These are phyloP conservation scores for Zele albiditarsus DNA, from an alignment of 2,888 invertebrate species.

Conservation along the genomic window DNA sequence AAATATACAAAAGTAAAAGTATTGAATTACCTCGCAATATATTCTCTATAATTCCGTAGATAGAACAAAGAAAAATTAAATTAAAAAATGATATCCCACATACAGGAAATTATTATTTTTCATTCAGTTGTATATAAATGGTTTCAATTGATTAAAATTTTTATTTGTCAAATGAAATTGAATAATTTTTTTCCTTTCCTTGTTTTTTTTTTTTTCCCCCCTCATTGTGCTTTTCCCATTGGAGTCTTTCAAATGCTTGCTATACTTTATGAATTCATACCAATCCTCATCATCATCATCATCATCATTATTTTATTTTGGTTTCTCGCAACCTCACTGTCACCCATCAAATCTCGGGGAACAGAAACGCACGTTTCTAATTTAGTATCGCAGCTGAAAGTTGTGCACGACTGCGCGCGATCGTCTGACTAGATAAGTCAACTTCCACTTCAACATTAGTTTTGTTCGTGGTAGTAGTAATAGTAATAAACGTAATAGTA, in stretches of 20 bases:
- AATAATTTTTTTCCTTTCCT: too few species aligned
- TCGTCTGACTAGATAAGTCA: constrained; percentile 56
- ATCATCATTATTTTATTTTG: background rate
- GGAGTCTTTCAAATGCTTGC: background rate
- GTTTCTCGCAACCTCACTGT: background rate
- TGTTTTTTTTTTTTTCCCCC: too few species aligned
- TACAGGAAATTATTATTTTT: too few species aligned
- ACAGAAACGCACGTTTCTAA: constrained; percentile 24
- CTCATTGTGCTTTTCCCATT: too few species aligned
- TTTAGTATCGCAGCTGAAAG: constrained; percentile 18
- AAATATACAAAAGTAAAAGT: too few species aligned
- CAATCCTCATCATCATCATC: background rate
- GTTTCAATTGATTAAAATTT: too few species aligned
- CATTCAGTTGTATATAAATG: too few species aligned
- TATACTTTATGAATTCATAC: background rate
- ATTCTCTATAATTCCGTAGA: too few species aligned
- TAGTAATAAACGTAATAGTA: background rate
- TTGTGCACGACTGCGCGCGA: constrained; percentile 41
- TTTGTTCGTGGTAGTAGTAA: background rate
- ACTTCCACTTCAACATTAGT: constrained; percentile 12
- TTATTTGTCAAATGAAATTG: too few species aligned
- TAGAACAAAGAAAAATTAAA: too few species aligned
- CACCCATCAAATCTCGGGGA: constrained; percentile 20
- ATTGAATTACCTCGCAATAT: too few species aligned
- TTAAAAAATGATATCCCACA: too few species aligned